These are phyloP conservation scores for Trichonephila inaurata DNA, from an alignment of 1,140 invertebrate genomes.

Conservation along the genomic window DNA sequence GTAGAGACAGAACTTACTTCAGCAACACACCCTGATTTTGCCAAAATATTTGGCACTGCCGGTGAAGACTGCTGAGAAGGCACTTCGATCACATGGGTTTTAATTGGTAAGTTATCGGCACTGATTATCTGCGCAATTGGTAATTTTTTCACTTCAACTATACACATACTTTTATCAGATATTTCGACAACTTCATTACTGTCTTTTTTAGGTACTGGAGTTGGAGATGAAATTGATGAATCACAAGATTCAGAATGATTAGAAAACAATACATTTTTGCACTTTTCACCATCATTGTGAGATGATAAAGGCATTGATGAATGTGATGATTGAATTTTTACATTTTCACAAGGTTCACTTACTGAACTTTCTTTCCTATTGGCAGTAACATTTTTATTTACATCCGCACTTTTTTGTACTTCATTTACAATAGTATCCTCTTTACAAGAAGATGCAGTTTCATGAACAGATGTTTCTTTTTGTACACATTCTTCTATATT, in stretches of 20 bases:
- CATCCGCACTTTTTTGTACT: constrained; percentile 73
- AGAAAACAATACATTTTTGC: constrained; percentile 68
- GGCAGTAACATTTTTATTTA: constrained; percentile 74
- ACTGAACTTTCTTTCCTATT: constrained; percentile 41
- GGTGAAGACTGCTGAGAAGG: constrained; percentile 72
- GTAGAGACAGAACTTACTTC: constrained; percentile 65
- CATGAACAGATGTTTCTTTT: constrained; percentile 47
- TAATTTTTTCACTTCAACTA: constrained; percentile 65
- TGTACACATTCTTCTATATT: constrained; percentile 70
- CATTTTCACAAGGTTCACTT: constrained; percentile 49
- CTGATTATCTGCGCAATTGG: constrained; percentile 77
- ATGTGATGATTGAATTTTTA: constrained; percentile 61
- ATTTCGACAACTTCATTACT: constrained; percentile 46
- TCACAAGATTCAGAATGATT: constrained; percentile 69
- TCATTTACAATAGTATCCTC: constrained; percentile 60
- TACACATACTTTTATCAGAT: constrained; percentile 62
- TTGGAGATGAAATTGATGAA: constrained; percentile 61
- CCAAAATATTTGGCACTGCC: constrained; percentile 73
- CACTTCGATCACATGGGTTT: constrained; percentile 76
- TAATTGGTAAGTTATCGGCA: constrained; percentile 75
- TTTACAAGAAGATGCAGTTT: neutral
- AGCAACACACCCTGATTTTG: constrained; percentile 60
- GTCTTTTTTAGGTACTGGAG: constrained; percentile 64
- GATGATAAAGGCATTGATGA: constrained; percentile 39
- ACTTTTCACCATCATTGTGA: constrained; percentile 46